phyloP scores from a whole-genome alignment of 2,888 invertebrate species.

The Coronaproctus castanopsis region DNA sequence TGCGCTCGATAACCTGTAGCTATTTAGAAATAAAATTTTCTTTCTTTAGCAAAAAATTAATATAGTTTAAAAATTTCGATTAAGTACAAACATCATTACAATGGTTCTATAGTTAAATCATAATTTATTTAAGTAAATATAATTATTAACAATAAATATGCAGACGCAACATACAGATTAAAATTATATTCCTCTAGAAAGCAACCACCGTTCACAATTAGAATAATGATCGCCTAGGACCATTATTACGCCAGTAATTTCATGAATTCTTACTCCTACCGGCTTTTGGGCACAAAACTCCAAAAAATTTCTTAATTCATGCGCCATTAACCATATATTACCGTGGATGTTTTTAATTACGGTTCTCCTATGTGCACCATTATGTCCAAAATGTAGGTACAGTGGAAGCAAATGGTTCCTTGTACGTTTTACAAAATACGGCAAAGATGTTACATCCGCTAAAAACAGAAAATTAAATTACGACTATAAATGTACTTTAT shows the following conservation, averaged over 20 bases:
- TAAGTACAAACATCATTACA: no score
- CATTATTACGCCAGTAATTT: slow-evolving; percentile 45
- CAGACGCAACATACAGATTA: no score
- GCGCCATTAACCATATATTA: slow-evolving; percentile 61
- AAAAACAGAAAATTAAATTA: no score
- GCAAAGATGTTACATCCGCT: neutral
- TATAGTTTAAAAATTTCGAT: no score
- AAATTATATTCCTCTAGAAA: neutral
- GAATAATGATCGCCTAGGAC: slow-evolving; percentile 45
- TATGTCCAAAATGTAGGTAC: slow-evolving; percentile 37
- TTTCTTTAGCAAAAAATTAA: no score
- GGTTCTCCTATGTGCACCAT: slow-evolving; percentile 45
- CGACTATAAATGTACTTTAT: no score
- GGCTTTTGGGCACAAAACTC: slow-evolving; percentile 23
- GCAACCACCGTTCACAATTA: neutral
- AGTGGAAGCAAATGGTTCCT: slow-evolving; percentile 42
- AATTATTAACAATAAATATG: no score
- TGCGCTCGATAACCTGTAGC: no score
- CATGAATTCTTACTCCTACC: slow-evolving; percentile 51
- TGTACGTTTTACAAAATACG: neutral
- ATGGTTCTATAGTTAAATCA: no score
- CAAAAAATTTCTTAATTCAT: slow-evolving; percentile 42
- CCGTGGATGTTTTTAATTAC: slow-evolving; percentile 51
- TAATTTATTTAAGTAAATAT: no score
- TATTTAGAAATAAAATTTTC: no score